Percentiles rank a stretch among this genome's conserved stretches.
phyloP scores from a whole-genome alignment of 2,113 vertebrate species.

The Prinia subflava region DNA sequence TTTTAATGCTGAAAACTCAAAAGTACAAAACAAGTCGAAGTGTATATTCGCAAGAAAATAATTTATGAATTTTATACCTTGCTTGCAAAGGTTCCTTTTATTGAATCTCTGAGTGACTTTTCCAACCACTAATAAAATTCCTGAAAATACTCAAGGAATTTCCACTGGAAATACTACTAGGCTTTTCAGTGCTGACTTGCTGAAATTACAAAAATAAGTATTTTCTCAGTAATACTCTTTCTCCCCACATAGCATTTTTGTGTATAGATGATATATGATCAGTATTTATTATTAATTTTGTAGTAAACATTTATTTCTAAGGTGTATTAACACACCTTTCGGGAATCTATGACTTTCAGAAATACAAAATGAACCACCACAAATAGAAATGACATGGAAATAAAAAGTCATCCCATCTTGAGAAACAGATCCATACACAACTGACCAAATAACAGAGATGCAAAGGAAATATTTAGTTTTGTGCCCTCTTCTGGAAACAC shows the following conservation, averaged over 20 bases:
- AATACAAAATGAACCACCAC: neutral
- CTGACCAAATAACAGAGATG: neutral
- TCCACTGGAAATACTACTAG: constrained; percentile 39
- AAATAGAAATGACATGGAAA: neutral
- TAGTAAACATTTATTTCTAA: neutral
- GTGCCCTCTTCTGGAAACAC: neutral
- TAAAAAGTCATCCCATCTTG: neutral
- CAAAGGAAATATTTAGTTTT: neutral
- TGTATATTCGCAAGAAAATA: constrained; percentile 53
- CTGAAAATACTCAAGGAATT: constrained; percentile 35
- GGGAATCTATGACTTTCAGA: neutral
- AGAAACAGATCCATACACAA: neutral
- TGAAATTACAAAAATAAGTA: constrained; percentile 36
- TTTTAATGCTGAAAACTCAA: constrained; percentile 46
- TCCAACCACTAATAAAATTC: constrained; percentile 51
- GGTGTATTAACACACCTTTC: neutral
- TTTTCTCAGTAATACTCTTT: neutral
- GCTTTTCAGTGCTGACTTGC: neutral
- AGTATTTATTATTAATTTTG: constrained; percentile 37
- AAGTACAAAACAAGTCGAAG: constrained; percentile 40
- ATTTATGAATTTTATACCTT: constrained; percentile 35
- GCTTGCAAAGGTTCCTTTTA: constrained; percentile 49
- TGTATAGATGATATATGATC: neutral
- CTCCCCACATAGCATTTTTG: neutral
- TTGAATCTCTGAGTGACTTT: constrained; percentile 28